phyloP scores from a whole-genome alignment of 2,888 invertebrate genomes.

The Lochmaea crataegi region DNA sequence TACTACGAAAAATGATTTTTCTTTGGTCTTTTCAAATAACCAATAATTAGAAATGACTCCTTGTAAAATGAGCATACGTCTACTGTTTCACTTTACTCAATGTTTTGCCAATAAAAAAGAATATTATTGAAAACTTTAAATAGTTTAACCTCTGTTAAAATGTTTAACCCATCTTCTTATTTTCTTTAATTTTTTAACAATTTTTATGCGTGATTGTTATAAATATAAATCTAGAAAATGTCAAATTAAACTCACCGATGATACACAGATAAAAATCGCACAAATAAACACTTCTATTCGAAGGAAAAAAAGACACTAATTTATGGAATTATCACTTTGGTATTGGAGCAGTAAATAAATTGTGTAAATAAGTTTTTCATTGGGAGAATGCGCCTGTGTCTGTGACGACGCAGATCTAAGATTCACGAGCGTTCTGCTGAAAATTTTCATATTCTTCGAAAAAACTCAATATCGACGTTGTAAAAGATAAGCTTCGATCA shows the following conservation, averaged over 20 bases:
- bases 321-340: slow-evolving; percentile 9
- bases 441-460: slow-evolving; percentile 1
- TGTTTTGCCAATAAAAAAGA: too few relatives aligned
- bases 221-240: too few relatives aligned
- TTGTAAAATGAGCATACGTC: too few relatives aligned
- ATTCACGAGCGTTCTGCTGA: neutral
- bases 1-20: too few relatives aligned
- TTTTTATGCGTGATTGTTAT: too few relatives aligned
- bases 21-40: too few relatives aligned
- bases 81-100: too few relatives aligned
- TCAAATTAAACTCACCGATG: slow-evolving; percentile 2
- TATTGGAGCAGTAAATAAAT: slow-evolving; percentile 12
- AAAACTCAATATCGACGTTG: neutral
- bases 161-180: too few relatives aligned
- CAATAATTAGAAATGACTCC: too few relatives aligned
- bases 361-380: slow-evolving; percentile 8
- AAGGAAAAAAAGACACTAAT: slow-evolving; percentile 11
- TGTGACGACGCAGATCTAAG: slow-evolving; percentile 2
- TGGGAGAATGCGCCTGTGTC: slow-evolving; percentile 9
- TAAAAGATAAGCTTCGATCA: neutral
- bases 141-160: too few relatives aligned
- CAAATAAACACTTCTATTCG: neutral
- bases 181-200: too few relatives aligned
- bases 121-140: too few relatives aligned
- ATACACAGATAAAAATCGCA: neutral